These are phyloP conservation scores for Silurus glanis DNA, from an alignment of 2,113 vertebrate genomes.

Conservation along the genomic window DNA sequence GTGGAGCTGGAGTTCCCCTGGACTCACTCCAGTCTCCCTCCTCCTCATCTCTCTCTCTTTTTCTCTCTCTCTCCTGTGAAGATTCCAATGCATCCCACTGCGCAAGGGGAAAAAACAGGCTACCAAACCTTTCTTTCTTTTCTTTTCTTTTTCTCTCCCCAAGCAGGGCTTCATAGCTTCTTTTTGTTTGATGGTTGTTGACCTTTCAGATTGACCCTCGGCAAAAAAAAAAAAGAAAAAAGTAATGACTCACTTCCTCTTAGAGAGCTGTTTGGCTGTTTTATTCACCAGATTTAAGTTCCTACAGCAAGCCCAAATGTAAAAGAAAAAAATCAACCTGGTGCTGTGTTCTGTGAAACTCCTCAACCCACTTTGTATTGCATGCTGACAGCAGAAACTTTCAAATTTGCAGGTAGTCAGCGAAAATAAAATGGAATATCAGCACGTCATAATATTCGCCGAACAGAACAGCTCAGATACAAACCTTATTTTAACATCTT, in stretches of 20 bases:
- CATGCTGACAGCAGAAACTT: conserved; percentile 22
- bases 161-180: conserved; percentile 3
- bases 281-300: conserved; percentile 21
- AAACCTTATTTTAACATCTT: conserved; percentile 26
- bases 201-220: conserved; percentile 40
- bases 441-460: conserved; percentile 18
- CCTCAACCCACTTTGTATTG: conserved; percentile 8
- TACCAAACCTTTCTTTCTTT: conserved; percentile 44
- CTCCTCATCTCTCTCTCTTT: conserved; percentile 58
- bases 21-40: conserved; percentile 68
- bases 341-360: conserved; percentile 3
- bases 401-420: conserved; percentile 28
- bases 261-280: conserved; percentile 12
- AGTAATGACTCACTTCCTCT: conserved; percentile 45
- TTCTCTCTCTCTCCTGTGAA: conserved; percentile 56
- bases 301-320: conserved; percentile 6
- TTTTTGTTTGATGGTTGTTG: conserved; percentile 41
- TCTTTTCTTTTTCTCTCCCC: conserved; percentile 18
- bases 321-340: conserved; percentile 11
- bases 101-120: conserved; percentile 13
- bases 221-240: background rate
- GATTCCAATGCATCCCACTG: conserved; percentile 48
- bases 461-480: conserved; percentile 24
- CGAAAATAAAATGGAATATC: conserved; percentile 18
- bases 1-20: conserved; percentile 77